Base-by-base conservation (phyloP, 2,888 invertebrate species). In the Sabatieria punctata region DNA sequence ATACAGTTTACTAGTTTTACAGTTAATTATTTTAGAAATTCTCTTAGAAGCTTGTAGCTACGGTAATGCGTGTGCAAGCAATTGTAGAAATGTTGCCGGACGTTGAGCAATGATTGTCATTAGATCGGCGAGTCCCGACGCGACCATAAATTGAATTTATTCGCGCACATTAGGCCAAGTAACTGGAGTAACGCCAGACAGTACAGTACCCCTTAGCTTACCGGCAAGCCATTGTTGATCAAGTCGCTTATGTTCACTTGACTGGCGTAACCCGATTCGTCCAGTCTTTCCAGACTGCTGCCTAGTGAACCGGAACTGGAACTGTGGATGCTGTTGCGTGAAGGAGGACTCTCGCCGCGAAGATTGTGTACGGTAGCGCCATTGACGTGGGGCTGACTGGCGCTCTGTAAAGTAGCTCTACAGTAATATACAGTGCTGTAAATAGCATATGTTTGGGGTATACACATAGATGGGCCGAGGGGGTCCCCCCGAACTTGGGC, bases 171-270 rank as follows among this genome's bases (percentile, higher is more conserved):
- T n/a, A n/a, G n/a, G n/a, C n/a, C n/a, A n/a, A n/a, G n/a, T n/a
- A n/a, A n/a, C n/a, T n/a, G n/a, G n/a, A n/a, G n/a, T n/a, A n/a
- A n/a, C n/a, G n/a, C n/a, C n/a, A n/a, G n/a, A n/a, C n/a, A n/a
- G n/a, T n/a, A n/a, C n/a, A n/a, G n/a, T n/a, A n/a, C n/a, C n/a
- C n/a, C n/a, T n/a, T 15, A 24, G 65, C 75, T 74, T 60, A 80
- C 80, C 50, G 78, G 77, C 21, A 78, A 65, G 4, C 81, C 81
- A 65, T 83, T 82, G 41, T 62, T 56, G 26, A 70, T 59, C 65
- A 71, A 66, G 48, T 67, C 65, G 11, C 63, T 60, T 27, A 71
- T 67, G 52, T 68, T 67, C 46, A 68, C 56, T 36, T 60, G 60
- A 39, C 58, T 58, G 6, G 45, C 51, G 30, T 47, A 50, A 35